Evolutionary conservation across 2,113 vertebrate species (phyloP).

Genomic region (Trichechus manatus): DNA sequence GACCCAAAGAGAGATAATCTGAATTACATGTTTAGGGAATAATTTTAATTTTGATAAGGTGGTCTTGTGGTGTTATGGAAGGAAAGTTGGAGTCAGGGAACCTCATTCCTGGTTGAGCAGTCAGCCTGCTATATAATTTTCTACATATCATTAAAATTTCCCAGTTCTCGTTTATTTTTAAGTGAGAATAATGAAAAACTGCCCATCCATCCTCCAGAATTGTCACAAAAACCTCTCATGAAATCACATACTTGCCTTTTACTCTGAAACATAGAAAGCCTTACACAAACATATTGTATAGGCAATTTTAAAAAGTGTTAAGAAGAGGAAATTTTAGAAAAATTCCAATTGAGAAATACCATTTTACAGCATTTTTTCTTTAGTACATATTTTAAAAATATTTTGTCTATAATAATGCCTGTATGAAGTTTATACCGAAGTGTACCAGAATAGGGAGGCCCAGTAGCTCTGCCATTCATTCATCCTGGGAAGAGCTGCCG

Average conservation of each 20-base stretch:
- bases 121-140: background rate
- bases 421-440: fast-evolving
- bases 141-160: conserved; percentile 9
- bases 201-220: background rate
- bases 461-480: fast-evolving
- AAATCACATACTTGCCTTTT: background rate
- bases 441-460: fast-evolving
- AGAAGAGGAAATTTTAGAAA: background rate
- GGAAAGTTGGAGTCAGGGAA: background rate
- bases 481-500: background rate
- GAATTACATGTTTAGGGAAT: background rate
- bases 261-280: background rate
- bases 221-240: background rate
- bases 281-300: background rate
- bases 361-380: background rate
- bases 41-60: conserved; percentile 1
- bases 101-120: background rate
- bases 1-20: conserved; percentile 30
- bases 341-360: background rate
- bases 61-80: background rate
- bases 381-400: background rate
- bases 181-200: background rate
- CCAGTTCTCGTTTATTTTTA: conserved; percentile 52
- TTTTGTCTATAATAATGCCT: background rate
- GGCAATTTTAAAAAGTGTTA: background rate